Percentiles rank a stretch among this genome's conserved stretches.
These are phyloP conservation scores for Cryptosula pallasiana DNA, from an alignment of 2,888 invertebrate genomes.

Conservation along the genomic window DNA sequence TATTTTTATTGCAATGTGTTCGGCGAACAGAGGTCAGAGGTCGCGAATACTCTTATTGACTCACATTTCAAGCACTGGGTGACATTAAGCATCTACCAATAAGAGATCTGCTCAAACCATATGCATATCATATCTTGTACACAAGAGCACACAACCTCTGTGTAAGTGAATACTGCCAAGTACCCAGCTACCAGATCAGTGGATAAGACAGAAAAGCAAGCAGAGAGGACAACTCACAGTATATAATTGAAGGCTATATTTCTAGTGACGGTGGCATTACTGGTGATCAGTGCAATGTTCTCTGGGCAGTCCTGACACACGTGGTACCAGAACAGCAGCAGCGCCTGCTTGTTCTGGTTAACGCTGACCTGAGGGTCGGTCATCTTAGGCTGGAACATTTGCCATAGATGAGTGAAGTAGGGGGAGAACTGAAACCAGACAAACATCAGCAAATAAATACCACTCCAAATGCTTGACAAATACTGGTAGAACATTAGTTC, in stretches of 20 bases:
- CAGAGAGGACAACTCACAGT: constrained; percentile 63
- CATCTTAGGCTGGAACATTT: constrained; percentile 85
- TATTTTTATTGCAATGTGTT: too few species aligned
- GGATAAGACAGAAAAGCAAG: neutral
- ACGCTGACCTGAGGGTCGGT: constrained; percentile 91
- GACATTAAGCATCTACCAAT: too few species aligned
- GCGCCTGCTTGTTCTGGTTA: constrained; percentile 89
- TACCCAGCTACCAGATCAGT: too few species aligned
- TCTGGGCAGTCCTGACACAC: constrained; percentile 87
- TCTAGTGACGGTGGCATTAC: constrained; percentile 80
- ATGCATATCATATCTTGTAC: too few species aligned
- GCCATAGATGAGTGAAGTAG: constrained; percentile 85
- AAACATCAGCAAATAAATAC: neutral
- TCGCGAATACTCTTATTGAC: too few species aligned
- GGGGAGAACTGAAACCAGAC: constrained; percentile 71
- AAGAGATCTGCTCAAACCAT: too few species aligned
- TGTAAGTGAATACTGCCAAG: too few species aligned
- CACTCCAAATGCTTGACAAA: too few species aligned
- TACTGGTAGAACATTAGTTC: too few species aligned
- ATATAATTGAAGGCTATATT: constrained; percentile 96
- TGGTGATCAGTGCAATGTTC: constrained; percentile 80
- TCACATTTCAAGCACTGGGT: too few species aligned
- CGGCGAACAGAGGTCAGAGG: too few species aligned
- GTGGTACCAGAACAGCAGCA: constrained; percentile 88
- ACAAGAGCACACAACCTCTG: too few species aligned